Base-by-base conservation (phyloP, 2,888 invertebrate genomes). In the Drosophila fulvimacula region DNA sequence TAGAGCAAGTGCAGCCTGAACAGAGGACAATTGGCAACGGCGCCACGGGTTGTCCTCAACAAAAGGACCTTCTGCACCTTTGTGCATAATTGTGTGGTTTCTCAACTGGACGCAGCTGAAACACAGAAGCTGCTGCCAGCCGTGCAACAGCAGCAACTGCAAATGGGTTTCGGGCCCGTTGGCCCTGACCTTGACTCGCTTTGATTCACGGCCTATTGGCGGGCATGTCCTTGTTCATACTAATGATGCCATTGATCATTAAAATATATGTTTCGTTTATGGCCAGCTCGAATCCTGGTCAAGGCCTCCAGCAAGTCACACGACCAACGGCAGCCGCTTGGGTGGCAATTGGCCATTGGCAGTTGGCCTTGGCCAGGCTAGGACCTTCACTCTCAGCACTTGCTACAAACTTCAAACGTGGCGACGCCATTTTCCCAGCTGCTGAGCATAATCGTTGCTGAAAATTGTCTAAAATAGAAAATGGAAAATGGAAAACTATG, bases 51-150 rank as follows among this genome's bases (percentile, higher is more conserved):
- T 56, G 68, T 72, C 61, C 21, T 30, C 46, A 17, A 44, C 58
- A 67, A 60, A 62, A 73, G 66, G 51, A 32, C 42, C 60, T 42
- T 39, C 46, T 4, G 30, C 0, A 2, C 34, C 64, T 55, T 55
- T 70, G 76, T 68, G 72, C 72, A 82, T 89, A 65, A 86, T 82
- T 88, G 75, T 88, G 88, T 66, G 88, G 88, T 90, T 87, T 73
- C 19, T 59, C 39, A 56, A 57, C 42, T 63, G 60, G 63, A 41
- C 49, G 38, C 63, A 51, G 46, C 42, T 34, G 59, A 46, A 59
- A 30, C 60, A 76, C 84, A 68, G 82, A 76, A 87, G 85, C 86
- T 57, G 74, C 69, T 52, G 34, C 27, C 66, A 30, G 27, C 64
- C 73, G 63, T 58, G 67, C 82, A 69, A 76, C 87, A 69, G 81